Conservation (phyloP, 2,888 invertebrate genomes). For the Pterostichus niger region DNA sequence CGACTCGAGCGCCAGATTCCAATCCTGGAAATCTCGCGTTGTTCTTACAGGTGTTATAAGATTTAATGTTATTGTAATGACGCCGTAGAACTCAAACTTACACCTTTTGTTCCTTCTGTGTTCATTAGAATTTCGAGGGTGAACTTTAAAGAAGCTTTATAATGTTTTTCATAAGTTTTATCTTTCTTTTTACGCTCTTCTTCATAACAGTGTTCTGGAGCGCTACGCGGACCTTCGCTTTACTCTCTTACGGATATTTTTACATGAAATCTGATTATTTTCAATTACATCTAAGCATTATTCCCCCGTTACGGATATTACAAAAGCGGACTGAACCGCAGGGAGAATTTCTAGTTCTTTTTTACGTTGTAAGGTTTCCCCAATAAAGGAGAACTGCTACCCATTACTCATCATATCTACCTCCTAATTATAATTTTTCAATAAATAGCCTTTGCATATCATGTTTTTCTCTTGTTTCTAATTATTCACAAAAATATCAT, state of each 20-base stretch:
- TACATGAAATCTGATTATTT: conserved; percentile 50
- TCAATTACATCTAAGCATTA: conserved; percentile 42
- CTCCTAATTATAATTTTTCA: neutral
- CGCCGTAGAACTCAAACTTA: conserved; percentile 38
- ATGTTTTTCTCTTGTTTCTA: too few species aligned
- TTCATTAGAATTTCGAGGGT: conserved; percentile 55
- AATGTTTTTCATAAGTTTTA: conserved; percentile 58
- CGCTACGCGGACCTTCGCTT: neutral
- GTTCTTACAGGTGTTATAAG: conserved; percentile 52
- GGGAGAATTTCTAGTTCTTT: neutral
- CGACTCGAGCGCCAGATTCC: neutral
- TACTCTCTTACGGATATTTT: conserved; percentile 35
- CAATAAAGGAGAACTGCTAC: neutral
- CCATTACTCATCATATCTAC: conserved; percentile 33
- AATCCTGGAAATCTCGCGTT: neutral
- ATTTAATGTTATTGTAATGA: conserved; percentile 55
- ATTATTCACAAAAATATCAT: too few species aligned
- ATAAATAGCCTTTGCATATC: neutral
- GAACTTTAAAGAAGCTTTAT: conserved; percentile 55
- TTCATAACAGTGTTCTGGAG: neutral
- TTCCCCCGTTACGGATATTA: conserved; percentile 19
- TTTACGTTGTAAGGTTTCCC: conserved; percentile 21
- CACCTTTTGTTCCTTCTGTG: conserved; percentile 40
- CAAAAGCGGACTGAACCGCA: conserved; percentile 4
- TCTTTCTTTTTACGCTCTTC: conserved; percentile 44